Evolutionary conservation across 2,888 invertebrate genomes (phyloP).

Genomic region (Polyploca ridens): DNA sequence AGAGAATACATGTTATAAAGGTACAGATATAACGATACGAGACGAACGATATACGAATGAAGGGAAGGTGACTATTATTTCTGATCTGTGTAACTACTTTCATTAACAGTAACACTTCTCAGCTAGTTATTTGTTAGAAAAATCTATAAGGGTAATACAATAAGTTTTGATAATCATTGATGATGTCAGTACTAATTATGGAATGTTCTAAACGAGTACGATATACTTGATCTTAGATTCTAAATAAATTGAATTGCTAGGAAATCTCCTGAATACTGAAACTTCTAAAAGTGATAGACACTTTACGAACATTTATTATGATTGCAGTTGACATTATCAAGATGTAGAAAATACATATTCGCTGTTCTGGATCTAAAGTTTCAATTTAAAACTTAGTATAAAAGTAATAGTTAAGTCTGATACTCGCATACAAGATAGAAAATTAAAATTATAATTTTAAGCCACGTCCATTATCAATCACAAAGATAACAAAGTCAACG

Average conservation of each 20-base stretch:
- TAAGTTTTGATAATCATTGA: no score
- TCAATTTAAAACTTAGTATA: background rate
- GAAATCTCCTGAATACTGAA: background rate
- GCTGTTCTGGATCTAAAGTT: background rate
- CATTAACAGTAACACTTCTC: background rate
- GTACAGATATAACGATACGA: background rate
- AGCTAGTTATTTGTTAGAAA: no score
- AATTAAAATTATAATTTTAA: background rate
- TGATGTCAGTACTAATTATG: background rate
- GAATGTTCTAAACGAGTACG: background rate
- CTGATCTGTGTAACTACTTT: background rate
- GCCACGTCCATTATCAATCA: background rate
- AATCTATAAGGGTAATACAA: no score
- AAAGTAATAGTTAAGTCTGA: background rate
- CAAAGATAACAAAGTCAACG: background rate
- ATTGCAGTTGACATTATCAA: background rate
- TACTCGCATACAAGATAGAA: background rate
- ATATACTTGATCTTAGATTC: no score
- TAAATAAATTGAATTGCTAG: background rate
- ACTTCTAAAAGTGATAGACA: background rate
- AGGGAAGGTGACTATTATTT: background rate
- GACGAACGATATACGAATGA: background rate
- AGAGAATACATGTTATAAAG: background rate
- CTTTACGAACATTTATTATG: background rate
- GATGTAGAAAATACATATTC: background rate